Base-by-base conservation (phyloP, 2,888 invertebrate genomes). In the Drosophila mimetica region DNA sequence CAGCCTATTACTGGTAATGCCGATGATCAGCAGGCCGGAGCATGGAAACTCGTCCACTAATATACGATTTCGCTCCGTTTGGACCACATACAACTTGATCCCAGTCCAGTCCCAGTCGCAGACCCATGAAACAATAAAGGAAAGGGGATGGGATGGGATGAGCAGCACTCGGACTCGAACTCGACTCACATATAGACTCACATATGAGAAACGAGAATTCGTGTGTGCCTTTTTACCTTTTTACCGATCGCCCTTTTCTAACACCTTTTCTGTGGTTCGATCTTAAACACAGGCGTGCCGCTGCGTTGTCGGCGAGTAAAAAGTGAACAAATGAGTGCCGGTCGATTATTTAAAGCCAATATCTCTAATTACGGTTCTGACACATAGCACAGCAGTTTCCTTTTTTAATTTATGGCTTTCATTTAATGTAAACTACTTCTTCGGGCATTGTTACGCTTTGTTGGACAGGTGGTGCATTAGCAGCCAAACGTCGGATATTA, bases 281-380 rank as follows among this genome's bases (percentile, higher is more conserved):
- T 71, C 71, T 76, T 59, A 74, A 83, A 67, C 53, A 57, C 39
- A 69, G 84, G 80, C 77, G 67, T 86, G 77, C 84, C 84, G 81
- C 88, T 88, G 88, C 58, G 88, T 71, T 86, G 88, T 83, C 81
- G 81, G 81, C 86, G 71, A 83, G 58, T 76, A 79, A 76, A 82
- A 88, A 86, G 88, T 66, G 64, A 79, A 83, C 52, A 66, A 70
- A 70, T 71, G 71, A 71, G 71, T 71, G 69, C 77, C 77, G 52
- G 53, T 67, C 67, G 71, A 71, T 78, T 74, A 72, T 85, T 70
- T 55, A 71, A 67, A 73, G 74, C 74, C 79, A 81, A 86, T 85
- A 81, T 71, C 75, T 78, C 79, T 81, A 81, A 81, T 81, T 82
- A 81, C 79, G 88, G 83, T 71, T 88, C 79, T 82, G 86, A 82